These are phyloP conservation scores for Opisthocomus hoazin DNA, from an alignment of 2,113 vertebrate genomes.

Conservation along the genomic window DNA sequence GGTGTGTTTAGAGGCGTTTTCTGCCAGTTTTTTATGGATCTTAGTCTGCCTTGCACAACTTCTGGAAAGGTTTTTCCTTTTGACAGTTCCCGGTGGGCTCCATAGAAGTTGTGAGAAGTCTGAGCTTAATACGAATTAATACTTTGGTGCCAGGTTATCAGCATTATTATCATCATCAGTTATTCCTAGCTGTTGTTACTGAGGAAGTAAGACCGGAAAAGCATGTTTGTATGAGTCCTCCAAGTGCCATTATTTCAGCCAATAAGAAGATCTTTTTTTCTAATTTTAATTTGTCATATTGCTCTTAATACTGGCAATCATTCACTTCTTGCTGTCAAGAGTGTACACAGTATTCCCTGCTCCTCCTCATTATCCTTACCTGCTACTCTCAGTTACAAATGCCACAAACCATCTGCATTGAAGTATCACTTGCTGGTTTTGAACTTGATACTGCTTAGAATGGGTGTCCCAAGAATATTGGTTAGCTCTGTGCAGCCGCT, in stretches of 20 bases:
- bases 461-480: not conserved
- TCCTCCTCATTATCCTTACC: not conserved
- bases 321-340: not conserved
- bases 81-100: not conserved
- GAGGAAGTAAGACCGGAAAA: not conserved
- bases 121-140: not conserved
- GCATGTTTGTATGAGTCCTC: not conserved
- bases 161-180: not conserved
- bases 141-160: not conserved
- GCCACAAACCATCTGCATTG: not conserved
- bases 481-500: not conserved
- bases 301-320: not conserved
- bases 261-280: not conserved
- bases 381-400: not conserved
- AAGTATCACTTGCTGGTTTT: not conserved
- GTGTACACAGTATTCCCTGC: not conserved
- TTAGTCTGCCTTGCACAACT: not conserved
- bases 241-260: not conserved
- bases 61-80: not conserved
- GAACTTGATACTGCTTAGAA: not conserved
- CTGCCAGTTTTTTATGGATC: not conserved
- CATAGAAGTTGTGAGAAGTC: not conserved
- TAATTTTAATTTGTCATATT: not conserved
- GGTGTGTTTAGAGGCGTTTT: not conserved
- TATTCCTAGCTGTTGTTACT: not conserved